Evolutionary conservation across 1,140 invertebrate genomes (phyloP).

Genomic region (Drosophila melanica): DNA sequence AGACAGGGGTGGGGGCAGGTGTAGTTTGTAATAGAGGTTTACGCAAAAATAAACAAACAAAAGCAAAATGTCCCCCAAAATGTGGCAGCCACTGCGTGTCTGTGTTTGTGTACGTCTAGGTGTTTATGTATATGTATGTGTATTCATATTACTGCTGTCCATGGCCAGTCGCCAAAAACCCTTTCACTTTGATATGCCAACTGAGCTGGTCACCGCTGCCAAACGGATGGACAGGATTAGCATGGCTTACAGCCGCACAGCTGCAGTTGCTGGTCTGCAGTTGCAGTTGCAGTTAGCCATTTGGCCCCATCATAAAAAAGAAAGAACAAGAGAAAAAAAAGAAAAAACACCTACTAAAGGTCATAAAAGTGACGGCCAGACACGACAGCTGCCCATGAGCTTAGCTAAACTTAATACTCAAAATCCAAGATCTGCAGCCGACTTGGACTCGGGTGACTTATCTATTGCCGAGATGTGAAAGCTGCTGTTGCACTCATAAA

Average conservation of each 20-base stretch:
- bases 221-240: conserved; percentile 74
- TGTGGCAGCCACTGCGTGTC: conserved; percentile 5
- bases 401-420: conserved; percentile 22
- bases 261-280: conserved; percentile 26
- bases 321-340: too few species aligned
- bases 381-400: conserved; percentile 39
- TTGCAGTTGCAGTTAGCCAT: background rate
- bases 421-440: conserved; percentile 5
- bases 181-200: conserved; percentile 75
- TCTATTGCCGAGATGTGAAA: conserved; percentile 71
- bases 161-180: conserved; percentile 61
- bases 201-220: conserved; percentile 66
- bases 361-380: conserved; percentile 68
- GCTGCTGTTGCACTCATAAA: conserved; percentile 73
- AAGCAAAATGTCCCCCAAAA: conserved; percentile 66
- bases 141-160: conserved; percentile 28
- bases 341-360: conserved; percentile 52
- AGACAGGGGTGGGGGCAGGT: conserved; percentile 1
- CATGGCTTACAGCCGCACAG: conserved; percentile 57
- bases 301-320: conserved; percentile 56
- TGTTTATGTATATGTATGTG: conserved; percentile 22
- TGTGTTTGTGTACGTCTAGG: too few species aligned
- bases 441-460: conserved; percentile 43
- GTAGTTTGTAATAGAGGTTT: conserved; percentile 60
- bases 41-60: conserved; percentile 66